phyloP scores from a whole-genome alignment of 2,113 vertebrate species.

The Aplodontia rufa region DNA sequence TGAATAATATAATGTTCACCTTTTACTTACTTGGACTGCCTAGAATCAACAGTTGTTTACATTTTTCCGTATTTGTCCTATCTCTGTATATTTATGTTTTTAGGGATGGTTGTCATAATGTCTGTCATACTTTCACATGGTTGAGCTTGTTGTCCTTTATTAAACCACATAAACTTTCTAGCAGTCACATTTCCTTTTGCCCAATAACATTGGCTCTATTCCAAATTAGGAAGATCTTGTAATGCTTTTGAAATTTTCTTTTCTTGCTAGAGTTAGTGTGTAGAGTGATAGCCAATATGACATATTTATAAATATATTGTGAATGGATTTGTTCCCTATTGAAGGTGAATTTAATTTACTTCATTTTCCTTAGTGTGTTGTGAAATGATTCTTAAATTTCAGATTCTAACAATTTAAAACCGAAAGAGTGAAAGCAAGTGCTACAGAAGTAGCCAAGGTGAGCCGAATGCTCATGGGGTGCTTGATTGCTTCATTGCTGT shows the following conservation, averaged over 20 bases:
- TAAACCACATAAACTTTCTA: background rate
- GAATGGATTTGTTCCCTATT: background rate
- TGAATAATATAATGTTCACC: background rate
- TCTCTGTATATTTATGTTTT: background rate
- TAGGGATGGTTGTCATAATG: background rate
- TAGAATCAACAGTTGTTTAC: background rate
- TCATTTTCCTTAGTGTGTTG: background rate
- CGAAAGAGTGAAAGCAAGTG: background rate
- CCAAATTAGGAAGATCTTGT: background rate
- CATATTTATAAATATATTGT: background rate
- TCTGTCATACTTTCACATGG: background rate
- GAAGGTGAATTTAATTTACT: background rate
- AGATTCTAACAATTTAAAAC: conserved; percentile 12
- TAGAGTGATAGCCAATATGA: conserved; percentile 15
- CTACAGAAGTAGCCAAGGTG: background rate
- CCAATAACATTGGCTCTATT: background rate
- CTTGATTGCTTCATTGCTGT: background rate
- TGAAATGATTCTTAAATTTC: conserved; percentile 21
- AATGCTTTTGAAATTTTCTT: background rate
- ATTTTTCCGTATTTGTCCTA: conserved; percentile 9
- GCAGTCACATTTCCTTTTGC: background rate
- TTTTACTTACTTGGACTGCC: background rate
- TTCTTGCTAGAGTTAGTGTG: background rate
- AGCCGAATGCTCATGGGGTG: background rate
- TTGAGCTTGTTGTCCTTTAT: background rate